A percentile compares a stretch with the other conserved stretches of the same genome.
Evolutionary conservation across 2,797 vertebrate genomes (phyloP).

Genomic region (Centropyge bicolor): DNA sequence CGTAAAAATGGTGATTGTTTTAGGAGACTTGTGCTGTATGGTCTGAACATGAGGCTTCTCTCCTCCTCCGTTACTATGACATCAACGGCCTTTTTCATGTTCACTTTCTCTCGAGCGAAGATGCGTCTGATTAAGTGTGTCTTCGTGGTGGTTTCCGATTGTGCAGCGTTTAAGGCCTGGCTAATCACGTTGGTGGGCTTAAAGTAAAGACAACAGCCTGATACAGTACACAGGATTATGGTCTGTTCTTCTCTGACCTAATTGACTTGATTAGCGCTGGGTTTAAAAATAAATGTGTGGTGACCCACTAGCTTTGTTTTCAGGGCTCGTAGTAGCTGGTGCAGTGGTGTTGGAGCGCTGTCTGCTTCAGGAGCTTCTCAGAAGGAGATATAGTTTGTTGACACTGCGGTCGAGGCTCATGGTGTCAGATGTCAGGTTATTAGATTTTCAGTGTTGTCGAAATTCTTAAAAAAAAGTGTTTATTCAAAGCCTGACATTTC

Average conservation of each 20-base stretch:
- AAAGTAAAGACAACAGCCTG: conserved; percentile 56
- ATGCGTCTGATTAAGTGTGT: conserved; percentile 54
- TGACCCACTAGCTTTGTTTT: conserved; percentile 81
- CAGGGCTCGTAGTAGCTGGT: conserved; percentile 50
- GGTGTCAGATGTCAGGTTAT: conserved; percentile 9
- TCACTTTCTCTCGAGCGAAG: conserved; percentile 28
- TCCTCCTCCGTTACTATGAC: background rate
- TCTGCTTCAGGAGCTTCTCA: conserved; percentile 33
- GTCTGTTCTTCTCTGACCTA: conserved; percentile 79
- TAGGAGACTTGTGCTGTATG: background rate
- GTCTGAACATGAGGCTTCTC: background rate
- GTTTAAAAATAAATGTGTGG: conserved; percentile 84
- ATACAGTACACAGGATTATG: conserved; percentile 74
- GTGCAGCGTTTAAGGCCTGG: conserved; percentile 46
- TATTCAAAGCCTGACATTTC: background rate
- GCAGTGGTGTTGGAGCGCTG: conserved; percentile 17
- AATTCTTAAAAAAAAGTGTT: conserved; percentile 4
- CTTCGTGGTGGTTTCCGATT: conserved; percentile 45
- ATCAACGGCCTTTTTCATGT: conserved; percentile 22
- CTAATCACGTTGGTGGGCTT: conserved; percentile 68
- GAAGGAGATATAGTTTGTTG: conserved; percentile 7
- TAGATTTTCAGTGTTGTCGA: background rate
- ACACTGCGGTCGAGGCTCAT: background rate
- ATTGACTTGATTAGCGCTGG: conserved; percentile 83
- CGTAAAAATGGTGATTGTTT: background rate